A percentile compares a stretch with the other conserved stretches of the same genome.
phyloP scores from a whole-genome alignment of 2,888 invertebrate species.

The Plusia festucae region DNA sequence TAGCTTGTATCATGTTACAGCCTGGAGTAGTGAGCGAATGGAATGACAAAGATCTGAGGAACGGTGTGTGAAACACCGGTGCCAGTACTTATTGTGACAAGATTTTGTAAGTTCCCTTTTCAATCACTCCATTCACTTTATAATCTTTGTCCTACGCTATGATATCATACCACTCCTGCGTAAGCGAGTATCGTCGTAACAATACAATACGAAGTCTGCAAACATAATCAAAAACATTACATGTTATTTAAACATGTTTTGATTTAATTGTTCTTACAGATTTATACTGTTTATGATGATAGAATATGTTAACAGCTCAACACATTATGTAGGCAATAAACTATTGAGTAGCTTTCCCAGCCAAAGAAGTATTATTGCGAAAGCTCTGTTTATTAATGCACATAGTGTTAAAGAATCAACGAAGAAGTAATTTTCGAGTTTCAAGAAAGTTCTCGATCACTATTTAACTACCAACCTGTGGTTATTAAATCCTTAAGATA shows the following conservation, averaged over 20 bases:
- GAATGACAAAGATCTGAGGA: not conserved
- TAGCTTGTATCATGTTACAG: conserved; percentile 13
- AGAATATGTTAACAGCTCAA: not conserved
- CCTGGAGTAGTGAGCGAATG: conserved; percentile 1
- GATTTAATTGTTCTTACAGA: conserved; percentile 33
- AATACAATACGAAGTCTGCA: conserved; percentile 22
- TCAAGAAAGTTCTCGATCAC: conserved; percentile 14
- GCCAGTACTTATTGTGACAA: not conserved
- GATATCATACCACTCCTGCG: conserved; percentile 7
- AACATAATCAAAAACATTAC: conserved; percentile 22
- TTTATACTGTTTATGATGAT: not conserved
- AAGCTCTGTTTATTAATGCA: no score
- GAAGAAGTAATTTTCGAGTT: no score
- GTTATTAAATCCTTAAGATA: not conserved
- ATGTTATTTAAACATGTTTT: not conserved
- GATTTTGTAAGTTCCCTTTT: not conserved
- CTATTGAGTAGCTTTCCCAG: no score
- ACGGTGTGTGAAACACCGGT: not conserved
- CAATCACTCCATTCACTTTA: not conserved
- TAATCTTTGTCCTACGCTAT: not conserved
- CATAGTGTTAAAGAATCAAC: no score
- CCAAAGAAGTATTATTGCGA: no score
- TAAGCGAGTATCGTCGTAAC: conserved; percentile 9
- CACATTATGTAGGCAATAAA: no score
- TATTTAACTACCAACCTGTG: not conserved